phyloP scores from a whole-genome alignment of 2,113 vertebrate species.

The Zapornia atra region DNA sequence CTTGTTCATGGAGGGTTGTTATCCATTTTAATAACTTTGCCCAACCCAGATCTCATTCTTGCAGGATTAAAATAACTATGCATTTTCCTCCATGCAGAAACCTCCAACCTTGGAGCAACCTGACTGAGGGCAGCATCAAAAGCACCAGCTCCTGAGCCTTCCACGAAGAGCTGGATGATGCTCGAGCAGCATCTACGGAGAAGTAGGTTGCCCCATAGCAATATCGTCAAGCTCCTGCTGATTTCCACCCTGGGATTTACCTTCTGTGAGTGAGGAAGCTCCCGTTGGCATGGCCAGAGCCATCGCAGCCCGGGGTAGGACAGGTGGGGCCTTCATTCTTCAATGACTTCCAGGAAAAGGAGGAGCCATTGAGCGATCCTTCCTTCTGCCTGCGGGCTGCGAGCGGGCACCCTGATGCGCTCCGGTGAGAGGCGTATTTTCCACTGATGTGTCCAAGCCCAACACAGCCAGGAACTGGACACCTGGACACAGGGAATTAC shows the following conservation, averaged over 20 bases:
- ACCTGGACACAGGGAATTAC: constrained; percentile 74
- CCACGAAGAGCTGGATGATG: accelerated
- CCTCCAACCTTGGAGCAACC: neutral
- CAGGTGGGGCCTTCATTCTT: constrained; percentile 94
- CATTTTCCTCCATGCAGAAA: neutral
- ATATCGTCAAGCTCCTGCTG: accelerated
- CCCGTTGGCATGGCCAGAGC: constrained; percentile 94
- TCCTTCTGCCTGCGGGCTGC: constrained; percentile 96
- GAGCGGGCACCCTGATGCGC: constrained; percentile 93
- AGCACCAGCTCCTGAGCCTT: neutral
- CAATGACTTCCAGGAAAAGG: constrained; percentile 95
- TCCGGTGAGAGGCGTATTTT: constrained; percentile 97
- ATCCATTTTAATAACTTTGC: neutral
- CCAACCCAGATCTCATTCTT: neutral
- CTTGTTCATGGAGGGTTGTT: neutral
- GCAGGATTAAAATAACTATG: neutral
- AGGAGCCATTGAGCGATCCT: constrained; percentile 88
- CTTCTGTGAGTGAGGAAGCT: constrained; percentile 99
- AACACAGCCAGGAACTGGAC: constrained; percentile 94
- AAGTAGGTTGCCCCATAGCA: neutral
- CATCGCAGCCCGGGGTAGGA: constrained; percentile 93
- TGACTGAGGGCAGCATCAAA: neutral
- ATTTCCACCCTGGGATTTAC: constrained; percentile 53
- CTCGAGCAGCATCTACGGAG: neutral
- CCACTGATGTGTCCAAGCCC: constrained; percentile 97